These are phyloP conservation scores for Nebria salina DNA, from an alignment of 2,888 invertebrate species.

Conservation along the genomic window DNA sequence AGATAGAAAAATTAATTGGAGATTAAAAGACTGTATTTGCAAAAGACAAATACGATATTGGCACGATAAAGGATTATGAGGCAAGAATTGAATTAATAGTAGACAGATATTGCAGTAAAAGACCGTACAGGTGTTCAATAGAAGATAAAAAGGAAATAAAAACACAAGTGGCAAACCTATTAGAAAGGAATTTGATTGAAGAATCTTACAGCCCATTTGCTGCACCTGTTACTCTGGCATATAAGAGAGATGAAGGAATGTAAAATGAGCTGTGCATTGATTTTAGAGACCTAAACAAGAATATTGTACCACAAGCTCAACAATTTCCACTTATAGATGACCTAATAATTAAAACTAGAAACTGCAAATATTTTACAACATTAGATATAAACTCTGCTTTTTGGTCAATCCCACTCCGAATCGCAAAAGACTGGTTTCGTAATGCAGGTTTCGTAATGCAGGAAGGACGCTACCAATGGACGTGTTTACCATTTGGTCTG, in stretches of 20 bases:
- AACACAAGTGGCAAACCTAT: neutral
- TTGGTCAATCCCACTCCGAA: conserved; percentile 22
- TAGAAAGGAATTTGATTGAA: neutral
- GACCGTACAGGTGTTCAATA: too few relatives aligned
- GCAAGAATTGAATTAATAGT: too few relatives aligned
- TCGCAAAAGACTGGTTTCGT: conserved; percentile 11
- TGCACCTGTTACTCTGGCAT: neutral
- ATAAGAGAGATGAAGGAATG: neutral
- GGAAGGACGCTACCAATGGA: conserved; percentile 23
- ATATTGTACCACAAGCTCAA: neutral
- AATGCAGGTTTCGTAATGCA: neutral
- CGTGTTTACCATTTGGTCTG: conserved; percentile 29
- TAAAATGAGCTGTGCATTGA: neutral
- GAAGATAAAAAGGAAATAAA: neutral
- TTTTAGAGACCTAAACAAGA: neutral
- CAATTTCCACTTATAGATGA: conserved; percentile 12
- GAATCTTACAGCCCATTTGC: neutral
- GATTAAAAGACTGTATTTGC: neutral
- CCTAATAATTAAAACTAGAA: conserved; percentile 3
- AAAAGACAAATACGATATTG: neutral
- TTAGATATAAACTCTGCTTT: conserved; percentile 28
- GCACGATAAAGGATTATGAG: too few relatives aligned
- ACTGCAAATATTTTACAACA: conserved; percentile 30
- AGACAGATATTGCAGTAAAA: too few relatives aligned
- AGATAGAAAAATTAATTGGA: neutral